Percentiles rank a stretch among this genome's conserved stretches.
Evolutionary conservation across 2,113 vertebrate species (phyloP).

Genomic region (Takifugu bimaculatus): DNA sequence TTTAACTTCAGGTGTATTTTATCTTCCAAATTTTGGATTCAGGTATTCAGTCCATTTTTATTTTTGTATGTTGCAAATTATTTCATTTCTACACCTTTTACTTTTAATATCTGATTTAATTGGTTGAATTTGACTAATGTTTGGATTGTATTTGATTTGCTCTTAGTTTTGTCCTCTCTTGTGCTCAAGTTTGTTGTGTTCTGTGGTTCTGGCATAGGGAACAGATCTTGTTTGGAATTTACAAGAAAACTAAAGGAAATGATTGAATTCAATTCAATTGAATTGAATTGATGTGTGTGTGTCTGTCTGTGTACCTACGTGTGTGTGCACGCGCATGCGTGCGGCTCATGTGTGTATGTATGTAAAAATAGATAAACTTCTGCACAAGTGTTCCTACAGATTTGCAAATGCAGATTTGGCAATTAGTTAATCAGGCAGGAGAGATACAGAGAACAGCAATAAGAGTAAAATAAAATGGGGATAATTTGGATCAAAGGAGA

Average conservation of each 20-base stretch:
- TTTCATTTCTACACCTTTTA: neutral
- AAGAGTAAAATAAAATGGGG: constrained; percentile 1
- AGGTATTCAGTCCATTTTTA: neutral
- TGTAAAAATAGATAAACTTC: no score
- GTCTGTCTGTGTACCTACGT: constrained; percentile 3
- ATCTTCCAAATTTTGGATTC: neutral
- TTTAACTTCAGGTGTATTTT: neutral
- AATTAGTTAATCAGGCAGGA: constrained; percentile 87
- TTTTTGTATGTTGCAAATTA: neutral
- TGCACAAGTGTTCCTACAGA: constrained; percentile 11
- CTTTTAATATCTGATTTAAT: no score
- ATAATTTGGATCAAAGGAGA: no score
- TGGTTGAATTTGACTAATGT: no score
- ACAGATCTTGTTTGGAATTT: constrained; percentile 77
- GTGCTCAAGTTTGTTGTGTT: neutral
- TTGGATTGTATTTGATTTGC: neutral
- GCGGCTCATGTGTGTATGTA: no score
- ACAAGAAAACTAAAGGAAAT: constrained; percentile 83
- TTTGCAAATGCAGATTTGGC: constrained; percentile 5
- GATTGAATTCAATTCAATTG: neutral
- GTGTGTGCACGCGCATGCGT: neutral
- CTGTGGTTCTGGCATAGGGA: constrained; percentile 41
- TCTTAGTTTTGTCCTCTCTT: constrained; percentile 22
- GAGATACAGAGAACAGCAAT: constrained; percentile 18
- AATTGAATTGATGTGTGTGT: neutral